These are phyloP conservation scores for Pinctada fucata DNA, from an alignment of 2,888 invertebrate species.

Conservation along the genomic window DNA sequence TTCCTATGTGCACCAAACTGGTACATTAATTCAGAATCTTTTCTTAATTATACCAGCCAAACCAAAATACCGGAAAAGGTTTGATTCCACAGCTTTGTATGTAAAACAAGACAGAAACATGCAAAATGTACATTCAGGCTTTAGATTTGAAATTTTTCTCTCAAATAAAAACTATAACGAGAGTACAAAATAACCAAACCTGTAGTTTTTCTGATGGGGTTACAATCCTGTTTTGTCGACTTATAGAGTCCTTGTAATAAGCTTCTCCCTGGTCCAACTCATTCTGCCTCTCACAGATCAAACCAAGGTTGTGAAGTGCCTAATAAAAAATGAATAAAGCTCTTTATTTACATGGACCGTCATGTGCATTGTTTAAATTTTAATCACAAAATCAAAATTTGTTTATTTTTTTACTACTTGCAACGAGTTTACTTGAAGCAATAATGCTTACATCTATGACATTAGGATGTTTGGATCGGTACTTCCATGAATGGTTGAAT, in stretches of 20 bases:
- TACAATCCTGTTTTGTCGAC: constrained; percentile 51
- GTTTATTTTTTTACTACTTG: too few relatives aligned
- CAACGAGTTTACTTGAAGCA: too few relatives aligned
- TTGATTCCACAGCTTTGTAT: too few relatives aligned
- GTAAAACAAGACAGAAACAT: background rate
- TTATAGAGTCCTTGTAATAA: constrained; percentile 57
- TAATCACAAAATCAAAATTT: too few relatives aligned
- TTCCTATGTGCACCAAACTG: too few relatives aligned
- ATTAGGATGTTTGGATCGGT: constrained; percentile 56
- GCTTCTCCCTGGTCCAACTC: constrained; percentile 49
- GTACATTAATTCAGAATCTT: too few relatives aligned
- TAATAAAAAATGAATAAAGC: constrained; percentile 19
- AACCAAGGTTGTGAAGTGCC: constrained; percentile 44
- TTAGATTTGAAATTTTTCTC: too few relatives aligned
- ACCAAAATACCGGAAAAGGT: too few relatives aligned
- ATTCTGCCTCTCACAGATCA: constrained; percentile 48
- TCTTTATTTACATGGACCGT: background rate
- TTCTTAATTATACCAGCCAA: too few relatives aligned
- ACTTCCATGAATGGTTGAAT: constrained; percentile 48
- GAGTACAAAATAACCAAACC: constrained; percentile 39
- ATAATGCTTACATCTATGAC: constrained; percentile 56
- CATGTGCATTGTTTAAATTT: too few relatives aligned
- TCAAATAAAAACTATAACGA: too few relatives aligned
- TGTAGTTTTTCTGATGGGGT: constrained; percentile 55
- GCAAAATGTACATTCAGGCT: background rate